Evolutionary conservation across 2,888 invertebrate genomes (phyloP).

Genomic region (Agriopis aurantiaria): DNA sequence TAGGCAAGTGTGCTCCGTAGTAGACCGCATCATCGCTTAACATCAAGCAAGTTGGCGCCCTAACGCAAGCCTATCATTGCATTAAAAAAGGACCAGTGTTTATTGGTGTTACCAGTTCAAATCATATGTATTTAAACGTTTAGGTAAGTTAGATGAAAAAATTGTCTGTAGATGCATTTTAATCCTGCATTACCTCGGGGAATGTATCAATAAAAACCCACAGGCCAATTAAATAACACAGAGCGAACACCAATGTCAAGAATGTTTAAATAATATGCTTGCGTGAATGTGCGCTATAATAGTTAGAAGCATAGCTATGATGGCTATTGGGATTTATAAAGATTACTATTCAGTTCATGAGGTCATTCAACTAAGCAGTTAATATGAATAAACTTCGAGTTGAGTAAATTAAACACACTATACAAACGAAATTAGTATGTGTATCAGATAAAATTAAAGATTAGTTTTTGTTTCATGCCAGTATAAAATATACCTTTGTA

Average conservation of each 20-base stretch:
- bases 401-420: background rate
- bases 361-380: conserved; percentile 11
- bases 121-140: no score
- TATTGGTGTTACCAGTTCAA: no score
- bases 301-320: conserved; percentile 3
- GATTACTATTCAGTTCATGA: background rate
- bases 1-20: no score
- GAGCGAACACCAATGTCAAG: background rate
- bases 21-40: no score
- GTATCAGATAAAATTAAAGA: background rate
- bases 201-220: background rate
- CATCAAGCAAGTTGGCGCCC: no score
- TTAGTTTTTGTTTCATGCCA: background rate
- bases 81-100: no score
- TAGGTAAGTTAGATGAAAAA: no score
- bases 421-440: no score
- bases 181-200: no score
- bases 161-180: no score
- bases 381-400: background rate
- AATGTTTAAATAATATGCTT: background rate
- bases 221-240: background rate
- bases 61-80: no score
- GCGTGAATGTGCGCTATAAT: background rate
- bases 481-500: background rate
- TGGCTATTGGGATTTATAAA: background rate